A percentile compares a stretch with the other conserved stretches of the same genome.
These are phyloP conservation scores for Tringa solitaria DNA, from an alignment of 2,113 vertebrate species.

Conservation along the genomic window DNA sequence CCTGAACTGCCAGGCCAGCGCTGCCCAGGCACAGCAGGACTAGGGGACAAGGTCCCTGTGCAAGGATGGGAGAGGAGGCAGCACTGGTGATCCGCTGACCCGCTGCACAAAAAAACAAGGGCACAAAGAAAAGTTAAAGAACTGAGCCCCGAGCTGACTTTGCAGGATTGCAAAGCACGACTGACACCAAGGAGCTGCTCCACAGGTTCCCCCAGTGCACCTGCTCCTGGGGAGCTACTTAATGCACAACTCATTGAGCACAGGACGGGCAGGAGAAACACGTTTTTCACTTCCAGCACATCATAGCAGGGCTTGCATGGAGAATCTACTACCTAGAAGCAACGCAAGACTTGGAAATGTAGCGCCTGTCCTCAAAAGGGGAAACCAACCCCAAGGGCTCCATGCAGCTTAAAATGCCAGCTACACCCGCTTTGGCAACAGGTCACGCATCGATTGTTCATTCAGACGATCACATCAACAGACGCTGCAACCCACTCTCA, in stretches of 20 bases:
- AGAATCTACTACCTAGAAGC: not conserved
- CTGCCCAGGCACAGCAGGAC: fast-evolving
- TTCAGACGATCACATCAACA: not conserved
- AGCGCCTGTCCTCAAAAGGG: not conserved
- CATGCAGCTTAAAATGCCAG: fast-evolving
- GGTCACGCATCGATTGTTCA: not conserved
- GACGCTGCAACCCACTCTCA: fast-evolving
- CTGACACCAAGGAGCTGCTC: not conserved
- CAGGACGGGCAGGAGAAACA: not conserved
- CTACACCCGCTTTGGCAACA: fast-evolving
- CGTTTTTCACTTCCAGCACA: not conserved
- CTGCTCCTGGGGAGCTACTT: not conserved
- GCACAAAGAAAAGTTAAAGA: not conserved
- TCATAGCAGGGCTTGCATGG: fast-evolving
- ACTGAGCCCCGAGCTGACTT: fast-evolving
- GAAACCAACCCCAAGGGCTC: not conserved
- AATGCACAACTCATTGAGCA: fast-evolving
- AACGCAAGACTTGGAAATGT: not conserved
- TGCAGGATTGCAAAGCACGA: not conserved
- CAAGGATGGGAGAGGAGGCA: not conserved
- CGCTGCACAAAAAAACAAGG: not conserved
- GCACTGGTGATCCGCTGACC: fast-evolving
- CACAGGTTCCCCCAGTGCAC: not conserved
- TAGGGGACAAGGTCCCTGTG: not conserved
- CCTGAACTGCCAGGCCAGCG: not conserved